Base-by-base conservation (phyloP, 64 coral and sea anemone genomes). In the Montipora efflorescens region DNA sequence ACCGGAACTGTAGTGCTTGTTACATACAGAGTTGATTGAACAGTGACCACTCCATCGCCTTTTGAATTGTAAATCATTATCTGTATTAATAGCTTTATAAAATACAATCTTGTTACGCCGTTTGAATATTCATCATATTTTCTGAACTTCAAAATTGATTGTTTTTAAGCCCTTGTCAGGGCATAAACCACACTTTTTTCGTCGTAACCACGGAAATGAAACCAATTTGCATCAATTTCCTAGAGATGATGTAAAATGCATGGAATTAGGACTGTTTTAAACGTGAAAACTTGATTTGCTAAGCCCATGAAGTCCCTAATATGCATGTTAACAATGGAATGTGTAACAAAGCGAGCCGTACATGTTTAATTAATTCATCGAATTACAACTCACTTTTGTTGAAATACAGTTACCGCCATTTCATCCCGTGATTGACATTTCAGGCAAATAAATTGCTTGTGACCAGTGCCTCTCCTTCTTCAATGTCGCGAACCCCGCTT, bases 321-420 rank as follows among this genome's bases (percentile, higher is more conserved):
- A 23, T 86, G 10, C 82, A 21, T 5, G 64, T 86, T 71, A 72
- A 86, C 82, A 66, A 50, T 72, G 82, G 82, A 86, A 86, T 86
- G 82, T 51, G 46, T 18, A 50, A 71, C 43, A 86, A 49, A 72
- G 64, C 66, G 6, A n/a, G 18, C n/a, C 8, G 5, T 86, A 16
- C 47, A 86, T 86, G 14, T 14, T 76, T 78, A 50, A 49, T 76
- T 78, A 50, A 49, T 78, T 49, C n/a, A 12, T 86, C 49, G 13
- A 45, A 84, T 67, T 84, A 48, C 36, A 36, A 36, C 36, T 58
- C 12, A 14, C 59, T 84, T 67, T 86, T 72, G 82, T 71, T 72
- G 82, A 70, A 86, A 51, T 51, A 72, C 47, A 15, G 47, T 49
- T 78, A 78, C 16, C 45, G 13, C 75, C 36, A 67, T 84, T 36